Evolutionary conservation across 2,888 invertebrate genomes (phyloP).

Genomic region (Drosophila prostipennis): DNA sequence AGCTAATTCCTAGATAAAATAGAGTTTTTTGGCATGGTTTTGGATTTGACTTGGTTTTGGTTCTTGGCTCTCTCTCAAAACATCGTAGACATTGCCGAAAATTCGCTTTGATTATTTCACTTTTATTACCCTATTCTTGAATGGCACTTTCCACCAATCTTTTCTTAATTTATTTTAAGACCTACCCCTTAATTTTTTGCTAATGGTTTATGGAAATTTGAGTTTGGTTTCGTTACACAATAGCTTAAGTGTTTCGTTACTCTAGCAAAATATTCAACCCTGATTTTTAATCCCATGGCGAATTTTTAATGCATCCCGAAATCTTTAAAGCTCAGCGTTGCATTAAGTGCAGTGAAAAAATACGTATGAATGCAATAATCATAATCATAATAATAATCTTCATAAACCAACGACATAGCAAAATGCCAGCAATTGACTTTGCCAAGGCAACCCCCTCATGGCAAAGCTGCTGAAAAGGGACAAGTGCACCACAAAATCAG

Average conservation of each 20-base stretch:
- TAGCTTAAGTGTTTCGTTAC: conserved; percentile 28
- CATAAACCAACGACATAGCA: conserved; percentile 46
- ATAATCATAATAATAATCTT: conserved; percentile 48
- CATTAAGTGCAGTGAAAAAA: conserved; percentile 56
- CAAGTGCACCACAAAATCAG: conserved; percentile 50
- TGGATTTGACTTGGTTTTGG: conserved; percentile 44
- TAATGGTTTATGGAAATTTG: conserved; percentile 28
- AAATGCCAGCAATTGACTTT: conserved; percentile 60
- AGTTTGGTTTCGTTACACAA: conserved; percentile 18
- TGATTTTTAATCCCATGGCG: conserved; percentile 31
- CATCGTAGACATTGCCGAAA: conserved; percentile 21
- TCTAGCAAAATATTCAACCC: background rate
- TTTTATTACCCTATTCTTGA: conserved; percentile 1
- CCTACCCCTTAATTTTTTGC: conserved; percentile 27
- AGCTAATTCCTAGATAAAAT: conserved; percentile 19
- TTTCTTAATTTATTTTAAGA: conserved; percentile 2
- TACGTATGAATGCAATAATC: conserved; percentile 45
- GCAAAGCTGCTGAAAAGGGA: background rate
- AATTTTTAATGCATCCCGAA: conserved; percentile 33
- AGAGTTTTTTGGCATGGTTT: conserved; percentile 68
- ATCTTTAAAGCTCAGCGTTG: conserved; percentile 57
- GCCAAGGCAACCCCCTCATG: conserved; percentile 47
- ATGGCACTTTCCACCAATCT: conserved; percentile 9
- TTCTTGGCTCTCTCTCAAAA: conserved; percentile 15
- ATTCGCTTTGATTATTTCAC: conserved; percentile 9